These are phyloP conservation scores for Coelopa pilipes DNA, from an alignment of 2,888 invertebrate genomes.

Conservation along the genomic window DNA sequence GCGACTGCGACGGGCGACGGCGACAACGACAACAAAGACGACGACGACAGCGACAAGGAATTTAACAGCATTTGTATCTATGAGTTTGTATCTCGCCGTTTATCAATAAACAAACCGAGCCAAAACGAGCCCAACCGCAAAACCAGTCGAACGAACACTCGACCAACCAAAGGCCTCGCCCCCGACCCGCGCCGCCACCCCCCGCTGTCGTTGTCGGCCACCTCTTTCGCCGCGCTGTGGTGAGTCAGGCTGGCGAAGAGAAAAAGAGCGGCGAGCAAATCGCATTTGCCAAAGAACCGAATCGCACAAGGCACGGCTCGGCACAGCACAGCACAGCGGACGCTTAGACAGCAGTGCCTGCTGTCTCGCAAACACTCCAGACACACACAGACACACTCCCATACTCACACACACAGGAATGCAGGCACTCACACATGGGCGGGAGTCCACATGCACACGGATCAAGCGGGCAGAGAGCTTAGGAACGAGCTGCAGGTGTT, in stretches of 20 bases:
- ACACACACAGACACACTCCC: background rate
- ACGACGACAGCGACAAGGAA: background rate
- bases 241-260: background rate
- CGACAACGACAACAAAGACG: background rate
- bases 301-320: too few species aligned
- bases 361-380: background rate
- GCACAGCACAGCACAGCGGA: slow-evolving; percentile 1
- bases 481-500: background rate
- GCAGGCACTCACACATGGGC: background rate
- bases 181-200: too few species aligned
- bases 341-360: background rate
- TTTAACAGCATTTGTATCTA: background rate
- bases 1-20: background rate
- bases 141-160: background rate
- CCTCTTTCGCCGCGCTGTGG: too few species aligned
- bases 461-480: background rate
- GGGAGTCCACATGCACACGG: background rate
- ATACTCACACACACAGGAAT: background rate
- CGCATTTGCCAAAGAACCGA: slow-evolving; percentile 16
- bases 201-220: too few species aligned
- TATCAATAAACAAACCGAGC: slow-evolving; percentile 22
- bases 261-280: slow-evolving; percentile 2
- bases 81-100: background rate
- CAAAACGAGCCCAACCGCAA: slow-evolving; percentile 1
- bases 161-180: too few species aligned